Evolutionary conservation across 2,113 vertebrate genomes (phyloP), one percentile per base, ranked within the genome.

Genomic region (Archilochus colubris): DNA sequence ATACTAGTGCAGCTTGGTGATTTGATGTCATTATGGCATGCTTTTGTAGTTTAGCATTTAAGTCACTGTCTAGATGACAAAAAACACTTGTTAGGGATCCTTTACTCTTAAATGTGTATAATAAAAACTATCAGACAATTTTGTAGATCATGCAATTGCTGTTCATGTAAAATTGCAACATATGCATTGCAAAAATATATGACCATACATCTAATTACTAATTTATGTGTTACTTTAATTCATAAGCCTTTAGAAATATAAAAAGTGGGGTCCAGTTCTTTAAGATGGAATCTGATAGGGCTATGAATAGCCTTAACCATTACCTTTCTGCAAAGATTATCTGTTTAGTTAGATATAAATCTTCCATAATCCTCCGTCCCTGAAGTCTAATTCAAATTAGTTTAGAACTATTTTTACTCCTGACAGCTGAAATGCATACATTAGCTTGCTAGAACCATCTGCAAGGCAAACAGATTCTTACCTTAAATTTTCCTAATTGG

Each of bases 341-440:
- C 62, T 94, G 27, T 85, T 91, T 81, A 48, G 10, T 72, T 84
- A 78, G 20, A 62, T 73, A 66, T 67, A 86, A 80, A 94, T 82
- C 72, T 31, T 69, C 20, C 82, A 81, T 62, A 62, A 59, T 87
- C 58, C 89, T 91, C 22, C 54, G 67, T 30, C 46, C 46, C 38
- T 82, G 74, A 82, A 66, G 51, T 88, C 43, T 76, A 83, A 93
- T 77, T 93, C 48, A 72, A 85, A 91, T 90, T 94, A 75, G 86
- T 93, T 85, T 61, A 93, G 76, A 82, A 94, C 48, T 50, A 82
- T 50, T 79, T 94, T 87, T 89, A 92, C 44, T 93, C 87, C 74
- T 94, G 84, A 77, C 83, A 96, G 86, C 38, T 89, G 85, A 94
- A 96, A 93, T 82, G 92, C 84, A 92, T 92, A 85, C 58, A 95